Percentiles rank a stretch among this genome's conserved stretches.
phyloP scores from a whole-genome alignment of 2,888 invertebrate genomes.

The Hirtodrosophila trivittata region DNA sequence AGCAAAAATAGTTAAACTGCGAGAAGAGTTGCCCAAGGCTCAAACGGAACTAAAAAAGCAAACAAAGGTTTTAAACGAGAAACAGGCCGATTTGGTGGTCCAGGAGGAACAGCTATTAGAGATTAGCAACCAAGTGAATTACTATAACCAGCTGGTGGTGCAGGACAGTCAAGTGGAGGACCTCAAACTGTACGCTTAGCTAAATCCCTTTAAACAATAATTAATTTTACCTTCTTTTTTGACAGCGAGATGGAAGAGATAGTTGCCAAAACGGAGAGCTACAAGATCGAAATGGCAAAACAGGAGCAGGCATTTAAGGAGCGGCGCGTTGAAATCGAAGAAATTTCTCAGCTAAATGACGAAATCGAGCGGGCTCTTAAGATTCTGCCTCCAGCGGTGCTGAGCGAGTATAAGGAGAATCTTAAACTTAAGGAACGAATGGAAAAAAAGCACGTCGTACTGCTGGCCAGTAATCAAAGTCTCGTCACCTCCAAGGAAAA shows the following conservation, averaged over 20 bases:
- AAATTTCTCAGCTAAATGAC: constrained; percentile 31
- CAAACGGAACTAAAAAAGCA: constrained; percentile 38
- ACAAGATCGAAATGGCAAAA: constrained; percentile 46
- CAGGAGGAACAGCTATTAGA: constrained; percentile 32
- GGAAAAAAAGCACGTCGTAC: constrained; percentile 24
- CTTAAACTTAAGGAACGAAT: constrained; percentile 32
- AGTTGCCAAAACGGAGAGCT: constrained; percentile 19
- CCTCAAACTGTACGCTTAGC: constrained; percentile 49
- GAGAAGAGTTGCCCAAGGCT: constrained; percentile 26
- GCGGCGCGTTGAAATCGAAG: constrained; percentile 44
- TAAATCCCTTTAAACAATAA: background rate
- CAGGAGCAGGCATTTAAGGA: constrained; percentile 49
- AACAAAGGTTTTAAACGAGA: constrained; percentile 43
- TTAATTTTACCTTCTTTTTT: background rate
- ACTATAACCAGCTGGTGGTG: constrained; percentile 63
- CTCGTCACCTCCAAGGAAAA: constrained; percentile 6
- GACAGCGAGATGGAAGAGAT: constrained; percentile 43
- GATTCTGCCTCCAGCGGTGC: constrained; percentile 40
- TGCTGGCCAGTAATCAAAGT: constrained; percentile 21
- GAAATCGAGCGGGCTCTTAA: constrained; percentile 51
- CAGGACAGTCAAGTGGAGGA: constrained; percentile 64
- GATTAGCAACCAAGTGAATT: constrained; percentile 46
- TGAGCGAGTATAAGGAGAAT: constrained; percentile 48
- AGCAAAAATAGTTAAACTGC: constrained; percentile 41
- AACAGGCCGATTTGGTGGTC: constrained; percentile 36